A percentile compares a stretch with the other conserved stretches of the same genome.
These are phyloP conservation scores for Rissa tridactyla DNA, from an alignment of 2,113 vertebrate species.

Conservation along the genomic window DNA sequence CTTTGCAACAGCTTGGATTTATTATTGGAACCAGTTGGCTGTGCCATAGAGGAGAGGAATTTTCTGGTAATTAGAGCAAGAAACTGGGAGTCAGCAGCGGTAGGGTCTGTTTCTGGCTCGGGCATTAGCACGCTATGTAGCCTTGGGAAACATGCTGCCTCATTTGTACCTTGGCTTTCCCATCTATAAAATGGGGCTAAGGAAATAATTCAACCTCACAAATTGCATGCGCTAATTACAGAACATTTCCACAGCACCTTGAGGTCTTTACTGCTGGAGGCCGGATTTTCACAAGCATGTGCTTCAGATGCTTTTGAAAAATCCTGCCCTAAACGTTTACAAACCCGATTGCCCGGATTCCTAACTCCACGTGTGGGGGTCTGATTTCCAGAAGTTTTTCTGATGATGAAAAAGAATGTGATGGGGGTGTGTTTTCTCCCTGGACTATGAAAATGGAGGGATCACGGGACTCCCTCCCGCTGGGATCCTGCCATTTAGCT, in stretches of 20 bases:
- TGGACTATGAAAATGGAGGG: neutral
- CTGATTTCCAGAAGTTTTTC: neutral
- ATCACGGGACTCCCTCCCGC: neutral
- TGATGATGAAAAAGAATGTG: neutral
- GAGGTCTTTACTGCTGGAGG: neutral
- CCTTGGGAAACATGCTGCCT: neutral
- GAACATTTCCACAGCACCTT: neutral
- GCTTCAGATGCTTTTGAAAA: neutral
- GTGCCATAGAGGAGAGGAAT: slow-evolving; percentile 37
- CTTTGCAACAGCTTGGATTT: slow-evolving; percentile 46
- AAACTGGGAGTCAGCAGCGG: neutral
- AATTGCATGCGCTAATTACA: neutral
- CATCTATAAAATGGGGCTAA: neutral
- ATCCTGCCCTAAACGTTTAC: neutral
- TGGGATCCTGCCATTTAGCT: neutral
- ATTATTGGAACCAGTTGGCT: slow-evolving; percentile 39
- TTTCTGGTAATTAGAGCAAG: slow-evolving; percentile 26
- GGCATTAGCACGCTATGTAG: neutral
- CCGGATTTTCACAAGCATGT: neutral
- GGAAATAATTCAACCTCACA: neutral
- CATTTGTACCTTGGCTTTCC: neutral
- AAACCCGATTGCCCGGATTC: neutral
- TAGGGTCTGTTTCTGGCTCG: neutral
- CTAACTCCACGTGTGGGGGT: neutral
- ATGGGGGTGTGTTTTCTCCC: neutral